A percentile compares a stretch with the other conserved stretches of the same genome.
Conservation (phyloP, 1,140 invertebrate species). For the Calephelis virginiensis region DNA sequence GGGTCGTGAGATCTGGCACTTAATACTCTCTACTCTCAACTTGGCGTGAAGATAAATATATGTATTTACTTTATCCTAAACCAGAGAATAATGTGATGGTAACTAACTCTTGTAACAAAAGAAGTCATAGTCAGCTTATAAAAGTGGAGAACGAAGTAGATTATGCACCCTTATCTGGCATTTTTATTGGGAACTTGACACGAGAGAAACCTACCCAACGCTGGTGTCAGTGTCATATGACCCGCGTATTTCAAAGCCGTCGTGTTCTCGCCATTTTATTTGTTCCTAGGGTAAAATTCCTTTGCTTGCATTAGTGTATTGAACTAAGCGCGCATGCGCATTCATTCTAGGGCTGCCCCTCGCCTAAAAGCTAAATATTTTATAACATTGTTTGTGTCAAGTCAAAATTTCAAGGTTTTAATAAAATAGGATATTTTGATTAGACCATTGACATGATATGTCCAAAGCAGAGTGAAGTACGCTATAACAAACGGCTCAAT, state of each 20-base stretch:
- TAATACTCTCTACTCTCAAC: no score
- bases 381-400: no score
- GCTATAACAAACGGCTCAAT: no score
- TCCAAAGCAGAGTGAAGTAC: no score
- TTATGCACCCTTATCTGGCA: slow-evolving; percentile 12
- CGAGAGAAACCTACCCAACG: slow-evolving; percentile 34
- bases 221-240: slow-evolving; percentile 50
- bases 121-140: not conserved
- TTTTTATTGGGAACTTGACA: slow-evolving; percentile 29
- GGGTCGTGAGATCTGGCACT: no score
- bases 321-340: slow-evolving; percentile 40
- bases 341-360: slow-evolving; percentile 26
- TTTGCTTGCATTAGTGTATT: slow-evolving; percentile 47
- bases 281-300: slow-evolving; percentile 43
- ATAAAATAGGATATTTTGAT: no score
- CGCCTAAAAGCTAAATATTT: not conserved
- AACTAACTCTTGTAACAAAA: no score
- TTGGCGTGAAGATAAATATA: no score
- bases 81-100: no score
- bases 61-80: no score
- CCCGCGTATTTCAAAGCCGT: slow-evolving; percentile 50
- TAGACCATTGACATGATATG: no score
- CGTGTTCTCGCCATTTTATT: slow-evolving; percentile 56
- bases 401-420: no score
- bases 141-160: slow-evolving; percentile 11